Evolutionary conservation across 2,113 vertebrate species (phyloP), one percentile per base, ranked within the genome.

Genomic region (Arvicanthis niloticus): DNA sequence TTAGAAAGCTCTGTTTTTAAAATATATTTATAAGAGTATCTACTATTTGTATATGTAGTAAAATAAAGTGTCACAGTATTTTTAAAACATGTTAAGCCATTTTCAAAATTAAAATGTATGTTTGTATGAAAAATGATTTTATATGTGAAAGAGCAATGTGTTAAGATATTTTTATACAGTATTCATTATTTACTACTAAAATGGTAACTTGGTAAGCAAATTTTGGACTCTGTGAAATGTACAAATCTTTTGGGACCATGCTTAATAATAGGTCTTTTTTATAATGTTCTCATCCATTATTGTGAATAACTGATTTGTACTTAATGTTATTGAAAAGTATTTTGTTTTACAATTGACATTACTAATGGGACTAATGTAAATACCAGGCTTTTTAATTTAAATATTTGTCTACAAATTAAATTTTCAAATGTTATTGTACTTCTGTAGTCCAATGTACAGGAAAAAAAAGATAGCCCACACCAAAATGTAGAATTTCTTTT

Each of bases 401-500:
- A 17, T 75, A 60, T 37, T 42, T 73, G 24, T 40, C 13, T 58
- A 58, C 21, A 40, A 29, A 45, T 34, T 88, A 76, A 94, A 85
- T 65, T 77, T 95, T 85, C 31, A 2, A 86, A 58, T 48, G 60
- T 42, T 88, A 93, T 56, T 75, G 40, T 86, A 22, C 88, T 86
- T 92, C 24, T 76, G 24, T 5, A 87, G 4, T 78, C 4, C 13
- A 91, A 17, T 51, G 5, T 37, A 82, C 13, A 75, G 75, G 68
- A 87, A 68, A 72, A 68, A 72, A 96, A 82, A 73, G 88, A 76
- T 78, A 73, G 16, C 2, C 48, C 56, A 19, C 34, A 51, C 22
- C 34, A 77, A 96, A 95, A 76, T 73, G 3, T 76, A 1, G 21
- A 2, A 29, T 91, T 91, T 70, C 4, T 82, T 94, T 95, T 93